Evolutionary conservation across 2,113 vertebrate species (phyloP).

Genomic region (Galeopterus variegatus): DNA sequence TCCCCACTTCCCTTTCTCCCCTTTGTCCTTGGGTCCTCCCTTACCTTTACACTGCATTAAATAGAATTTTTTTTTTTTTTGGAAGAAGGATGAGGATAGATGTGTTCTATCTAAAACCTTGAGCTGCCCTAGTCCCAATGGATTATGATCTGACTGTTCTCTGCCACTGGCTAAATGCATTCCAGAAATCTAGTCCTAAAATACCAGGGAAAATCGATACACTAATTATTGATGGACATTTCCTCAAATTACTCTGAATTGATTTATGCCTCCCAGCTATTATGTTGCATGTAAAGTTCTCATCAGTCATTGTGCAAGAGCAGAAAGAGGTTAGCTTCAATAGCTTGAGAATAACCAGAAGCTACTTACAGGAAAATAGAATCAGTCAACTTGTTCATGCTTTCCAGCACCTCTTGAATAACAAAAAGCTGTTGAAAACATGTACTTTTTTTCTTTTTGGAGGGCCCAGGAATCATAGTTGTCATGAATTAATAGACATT

Average conservation of each 20-base stretch:
- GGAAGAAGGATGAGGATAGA: neutral
- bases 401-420: neutral
- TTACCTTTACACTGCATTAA: neutral
- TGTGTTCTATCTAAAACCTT: neutral
- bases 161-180: conserved; percentile 1
- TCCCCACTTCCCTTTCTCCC: neutral
- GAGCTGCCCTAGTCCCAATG: neutral
- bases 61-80: neutral
- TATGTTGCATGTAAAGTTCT: neutral
- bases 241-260: conserved; percentile 20
- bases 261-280: neutral
- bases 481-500: neutral
- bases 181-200: neutral
- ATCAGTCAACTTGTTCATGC: neutral
- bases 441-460: neutral
- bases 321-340: neutral
- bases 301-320: neutral
- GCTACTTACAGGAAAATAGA: neutral
- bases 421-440: neutral
- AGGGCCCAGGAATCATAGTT: neutral
- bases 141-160: neutral
- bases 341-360: neutral
- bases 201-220: neutral
- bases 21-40: neutral
- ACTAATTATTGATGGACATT: neutral